A percentile compares a stretch with the other conserved stretches of the same genome.
Conservation (phyloP, 2,888 invertebrate genomes). For the Conomelus anceps region DNA sequence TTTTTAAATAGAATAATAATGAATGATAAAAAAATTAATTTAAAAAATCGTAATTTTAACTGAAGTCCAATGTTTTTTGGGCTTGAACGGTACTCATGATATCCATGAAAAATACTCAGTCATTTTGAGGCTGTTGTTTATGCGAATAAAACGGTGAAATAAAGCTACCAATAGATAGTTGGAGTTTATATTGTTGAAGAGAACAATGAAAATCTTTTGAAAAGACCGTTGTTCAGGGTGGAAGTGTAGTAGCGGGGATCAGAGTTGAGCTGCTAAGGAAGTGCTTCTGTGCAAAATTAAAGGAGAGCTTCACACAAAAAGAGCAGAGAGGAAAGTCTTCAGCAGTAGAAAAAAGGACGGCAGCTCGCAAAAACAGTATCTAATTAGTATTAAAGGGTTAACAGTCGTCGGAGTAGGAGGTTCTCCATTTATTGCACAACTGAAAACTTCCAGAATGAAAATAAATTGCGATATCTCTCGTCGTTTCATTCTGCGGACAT, state of each 20-base stretch:
- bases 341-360: neutral
- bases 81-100: neutral
- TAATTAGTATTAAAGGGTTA: neutral
- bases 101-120: neutral
- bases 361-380: neutral
- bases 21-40: no score
- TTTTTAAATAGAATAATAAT: no score
- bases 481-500: neutral
- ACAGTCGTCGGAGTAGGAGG: neutral
- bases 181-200: neutral
- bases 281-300: neutral
- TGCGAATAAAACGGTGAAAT: neutral
- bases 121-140: neutral
- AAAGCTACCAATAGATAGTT: neutral
- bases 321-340: neutral
- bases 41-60: no score
- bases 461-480: neutral
- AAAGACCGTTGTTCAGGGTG: neutral
- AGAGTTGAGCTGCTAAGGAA: neutral
- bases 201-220: neutral
- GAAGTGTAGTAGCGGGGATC: neutral
- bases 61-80: no score
- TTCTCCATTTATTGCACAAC: neutral
- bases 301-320: neutral
- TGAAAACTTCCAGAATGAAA: neutral